Percentiles rank a stretch among this genome's conserved stretches.
Conservation (phyloP, 2,113 vertebrate genomes). For the Leucoraja erinaceus region DNA sequence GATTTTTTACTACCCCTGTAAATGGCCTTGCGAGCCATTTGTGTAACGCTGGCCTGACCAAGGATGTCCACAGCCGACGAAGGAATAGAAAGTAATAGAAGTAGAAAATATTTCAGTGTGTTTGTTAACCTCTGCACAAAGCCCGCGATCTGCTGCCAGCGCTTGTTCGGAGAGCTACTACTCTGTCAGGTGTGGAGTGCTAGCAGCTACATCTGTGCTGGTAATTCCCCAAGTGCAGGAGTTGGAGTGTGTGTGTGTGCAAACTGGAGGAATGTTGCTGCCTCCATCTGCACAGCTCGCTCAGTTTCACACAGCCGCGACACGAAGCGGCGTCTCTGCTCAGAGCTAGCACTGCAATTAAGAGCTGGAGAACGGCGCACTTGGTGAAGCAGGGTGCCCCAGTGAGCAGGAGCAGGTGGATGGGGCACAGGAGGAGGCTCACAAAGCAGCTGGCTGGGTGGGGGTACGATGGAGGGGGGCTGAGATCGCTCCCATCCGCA, state of each 20-base stretch:
- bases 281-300: neutral
- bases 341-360: neutral
- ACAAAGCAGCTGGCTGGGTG: neutral
- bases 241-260: neutral
- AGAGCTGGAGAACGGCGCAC: neutral
- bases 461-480: no score
- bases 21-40: no score
- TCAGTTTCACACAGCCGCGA: neutral
- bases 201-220: conserved; percentile 1
- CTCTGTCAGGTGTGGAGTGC: conserved; percentile 8
- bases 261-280: neutral
- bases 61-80: no score
- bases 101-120: neutral
- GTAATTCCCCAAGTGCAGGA: neutral
- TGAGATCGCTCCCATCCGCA: neutral
- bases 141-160: neutral
- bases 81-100: no score
- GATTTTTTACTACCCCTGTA: no score
- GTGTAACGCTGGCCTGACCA: no score
- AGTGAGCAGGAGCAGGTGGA: neutral
- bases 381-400: neutral
- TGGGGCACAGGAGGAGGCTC: neutral
- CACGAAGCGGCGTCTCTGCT: neutral
- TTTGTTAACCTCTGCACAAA: neutral
- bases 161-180: neutral